Base-by-base conservation (phyloP, 2,888 invertebrate species). In the Gymnoscelis rufifasciata region DNA sequence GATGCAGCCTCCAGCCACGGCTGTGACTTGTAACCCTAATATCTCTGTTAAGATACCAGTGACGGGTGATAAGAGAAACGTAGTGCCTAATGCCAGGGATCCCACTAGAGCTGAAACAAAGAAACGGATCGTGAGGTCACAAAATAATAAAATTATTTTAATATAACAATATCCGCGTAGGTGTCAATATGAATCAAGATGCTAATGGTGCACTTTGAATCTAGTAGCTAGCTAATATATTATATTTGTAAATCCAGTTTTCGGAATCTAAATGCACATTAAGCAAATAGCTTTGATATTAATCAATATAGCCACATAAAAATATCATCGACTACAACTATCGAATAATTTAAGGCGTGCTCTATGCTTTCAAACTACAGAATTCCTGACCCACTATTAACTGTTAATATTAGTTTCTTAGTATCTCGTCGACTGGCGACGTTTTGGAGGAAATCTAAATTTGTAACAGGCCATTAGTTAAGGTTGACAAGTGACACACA, bases 41-140 rank as follows among this genome's bases (percentile, higher is more conserved):
- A 92, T 90, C 70, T 95, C 95, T 1, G 96, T 95, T 41, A 97
- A 83, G 38, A 96, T 92, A 35, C 97, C 97, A 14, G 97, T 94
- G 26, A 97, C 83, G 8, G 96, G 95, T 2, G 97, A 97, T 57
- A 97, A 83, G 55, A 97, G 90, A 81, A 97, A 97, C 41, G 96
- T 96, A 36, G 94, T 93, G 28, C 97, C 96, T 74, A 97, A 95
- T 13, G 95, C 91, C 59, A 97, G 82, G 0, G 96, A 93, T 5
- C 97, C 97, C 52, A 97, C 95, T 70, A 97, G 89, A 57, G 97
- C 97, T 97, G 92, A 54, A 94, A 93, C 28, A 6, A 33, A 33
- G 15, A 13, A 15, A 1, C 6, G 13, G 14, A 15, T 33, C 5
- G 4, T 33, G 2, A 33, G 30, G 13, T 4, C 13, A 8, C 12